phyloP scores from a whole-genome alignment of 2,113 vertebrate species.

The Heteronetta atricapilla region DNA sequence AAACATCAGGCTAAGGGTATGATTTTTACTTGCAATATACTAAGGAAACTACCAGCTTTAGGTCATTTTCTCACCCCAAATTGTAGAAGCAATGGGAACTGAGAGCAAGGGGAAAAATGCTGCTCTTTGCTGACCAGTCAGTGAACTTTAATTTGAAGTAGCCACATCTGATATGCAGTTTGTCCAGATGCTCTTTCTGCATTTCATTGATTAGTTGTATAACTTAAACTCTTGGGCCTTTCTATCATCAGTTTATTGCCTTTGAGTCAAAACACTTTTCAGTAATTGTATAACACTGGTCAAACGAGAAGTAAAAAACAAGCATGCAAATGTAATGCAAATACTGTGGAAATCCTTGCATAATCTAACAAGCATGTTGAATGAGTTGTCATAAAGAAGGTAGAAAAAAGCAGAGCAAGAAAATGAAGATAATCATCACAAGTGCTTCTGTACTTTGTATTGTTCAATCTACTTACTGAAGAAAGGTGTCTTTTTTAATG shows the following conservation, averaged over 20 bases:
- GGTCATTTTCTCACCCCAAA: fast-evolving
- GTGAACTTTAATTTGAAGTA: background rate
- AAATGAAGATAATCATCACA: background rate
- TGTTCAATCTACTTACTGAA: background rate
- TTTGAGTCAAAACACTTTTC: background rate
- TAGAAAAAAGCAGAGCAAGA: background rate
- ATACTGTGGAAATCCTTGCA: background rate
- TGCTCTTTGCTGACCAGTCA: background rate
- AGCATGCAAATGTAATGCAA: no score
- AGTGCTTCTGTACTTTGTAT: background rate
- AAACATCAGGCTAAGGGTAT: background rate
- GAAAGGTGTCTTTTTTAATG: background rate
- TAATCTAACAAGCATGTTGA: background rate
- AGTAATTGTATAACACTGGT: background rate
- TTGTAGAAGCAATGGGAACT: background rate
- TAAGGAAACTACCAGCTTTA: background rate
- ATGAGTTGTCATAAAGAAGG: background rate
- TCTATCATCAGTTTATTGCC: background rate
- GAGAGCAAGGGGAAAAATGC: background rate
- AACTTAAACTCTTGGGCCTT: background rate
- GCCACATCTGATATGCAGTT: background rate
- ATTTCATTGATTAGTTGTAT: background rate
- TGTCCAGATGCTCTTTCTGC: background rate
- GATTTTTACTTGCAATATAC: background rate
- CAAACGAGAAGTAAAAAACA: background rate